Evolutionary conservation across 2,797 vertebrate genomes (phyloP).

Genomic region (Ateles fusciceps): DNA sequence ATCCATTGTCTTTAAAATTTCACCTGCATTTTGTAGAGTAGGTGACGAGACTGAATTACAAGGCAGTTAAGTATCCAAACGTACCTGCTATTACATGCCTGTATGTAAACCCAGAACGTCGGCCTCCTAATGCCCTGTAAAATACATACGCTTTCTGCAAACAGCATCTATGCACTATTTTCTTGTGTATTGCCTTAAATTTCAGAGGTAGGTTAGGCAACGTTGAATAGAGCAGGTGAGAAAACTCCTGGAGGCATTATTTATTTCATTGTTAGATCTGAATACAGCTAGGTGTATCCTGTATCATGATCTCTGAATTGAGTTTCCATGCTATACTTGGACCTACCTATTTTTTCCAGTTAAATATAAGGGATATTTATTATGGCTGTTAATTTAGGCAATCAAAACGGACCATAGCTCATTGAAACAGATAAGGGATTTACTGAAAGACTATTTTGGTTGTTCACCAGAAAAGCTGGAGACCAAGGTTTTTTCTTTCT

Average conservation of each 20-base stretch:
- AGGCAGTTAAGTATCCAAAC: background rate
- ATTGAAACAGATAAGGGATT: background rate
- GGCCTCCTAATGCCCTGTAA: background rate
- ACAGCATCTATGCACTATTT: background rate
- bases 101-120: background rate
- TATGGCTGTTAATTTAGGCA: background rate
- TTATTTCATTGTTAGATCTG: background rate
- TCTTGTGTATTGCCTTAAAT: background rate
- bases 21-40: background rate
- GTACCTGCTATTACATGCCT: background rate
- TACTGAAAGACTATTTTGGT: background rate
- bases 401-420: background rate
- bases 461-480: background rate
- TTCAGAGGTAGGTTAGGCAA: background rate
- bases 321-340: background rate
- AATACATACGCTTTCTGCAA: background rate
- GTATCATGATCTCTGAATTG: background rate
- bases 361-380: background rate
- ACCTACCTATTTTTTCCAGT: background rate
- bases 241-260: background rate
- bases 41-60: background rate
- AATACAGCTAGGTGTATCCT: background rate
- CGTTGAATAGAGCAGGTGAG: background rate
- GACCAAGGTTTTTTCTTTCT: background rate
- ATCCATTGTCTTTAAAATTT: background rate